Percentiles rank a stretch among this genome's conserved stretches.
These are phyloP conservation scores for Caprella mutica DNA, from an alignment of 2,888 invertebrate genomes.

Conservation along the genomic window DNA sequence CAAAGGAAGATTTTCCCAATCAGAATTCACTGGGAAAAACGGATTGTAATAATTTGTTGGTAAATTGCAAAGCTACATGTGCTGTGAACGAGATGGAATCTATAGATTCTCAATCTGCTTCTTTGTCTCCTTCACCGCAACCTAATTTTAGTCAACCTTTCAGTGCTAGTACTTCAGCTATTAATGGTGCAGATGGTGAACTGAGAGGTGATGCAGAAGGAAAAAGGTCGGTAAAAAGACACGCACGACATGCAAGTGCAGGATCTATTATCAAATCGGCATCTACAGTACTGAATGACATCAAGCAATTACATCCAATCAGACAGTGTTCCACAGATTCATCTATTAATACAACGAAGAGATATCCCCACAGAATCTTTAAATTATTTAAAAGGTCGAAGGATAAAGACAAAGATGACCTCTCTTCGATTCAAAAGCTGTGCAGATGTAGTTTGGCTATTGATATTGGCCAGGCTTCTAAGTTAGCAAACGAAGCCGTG, in stretches of 20 bases:
- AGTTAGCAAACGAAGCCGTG: too few relatives aligned
- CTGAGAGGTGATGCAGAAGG: too few relatives aligned
- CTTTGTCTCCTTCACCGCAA: too few relatives aligned
- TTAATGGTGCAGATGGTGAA: too few relatives aligned
- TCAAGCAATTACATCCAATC: neutral
- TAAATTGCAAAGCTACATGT: constrained; percentile 2
- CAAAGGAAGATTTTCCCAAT: constrained; percentile 32
- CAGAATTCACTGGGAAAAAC: constrained; percentile 19
- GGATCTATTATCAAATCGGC: constrained; percentile 25
- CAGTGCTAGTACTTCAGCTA: too few relatives aligned
- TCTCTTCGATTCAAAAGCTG: constrained; percentile 25
- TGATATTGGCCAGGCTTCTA: constrained; percentile 12
- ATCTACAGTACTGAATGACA: constrained; percentile 6
- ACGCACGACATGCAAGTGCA: constrained; percentile 1
- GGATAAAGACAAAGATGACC: constrained; percentile 22
- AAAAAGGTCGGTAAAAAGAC: too few relatives aligned
- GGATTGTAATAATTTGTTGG: neutral
- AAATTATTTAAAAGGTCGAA: constrained; percentile 23
- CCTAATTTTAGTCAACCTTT: constrained; percentile 5
- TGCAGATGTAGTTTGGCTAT: constrained; percentile 28
- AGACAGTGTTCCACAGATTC: constrained; percentile 13
- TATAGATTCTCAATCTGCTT: neutral
- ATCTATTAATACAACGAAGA: constrained; percentile 10
- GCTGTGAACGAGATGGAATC: too few relatives aligned
- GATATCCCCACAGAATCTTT: constrained; percentile 21